Evolutionary conservation across 2,888 invertebrate species (phyloP), one percentile per base, ranked within the genome.

Genomic region (Drosophila emarginata): DNA sequence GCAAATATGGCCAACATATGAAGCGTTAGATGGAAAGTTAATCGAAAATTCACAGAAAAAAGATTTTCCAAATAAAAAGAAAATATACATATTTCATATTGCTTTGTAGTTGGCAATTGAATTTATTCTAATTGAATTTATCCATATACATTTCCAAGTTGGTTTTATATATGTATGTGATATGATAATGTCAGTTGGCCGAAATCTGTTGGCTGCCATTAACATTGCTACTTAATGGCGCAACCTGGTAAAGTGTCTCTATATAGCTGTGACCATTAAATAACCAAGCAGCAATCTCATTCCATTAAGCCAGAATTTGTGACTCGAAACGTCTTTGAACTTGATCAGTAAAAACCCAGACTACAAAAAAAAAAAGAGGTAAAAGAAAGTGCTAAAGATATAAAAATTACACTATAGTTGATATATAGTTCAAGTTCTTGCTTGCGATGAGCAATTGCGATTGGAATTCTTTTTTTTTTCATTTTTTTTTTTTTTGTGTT

Each of bases 1-100:
- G 61, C 28, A 84, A 87, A 81, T 88, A 62, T 84, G 84, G 84
- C 71, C 81, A 88, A 77, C 85, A 85, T 51, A 85, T 88, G 88
- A 83, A 69, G 64, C 61, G 85, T 66, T 74, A 60, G 69, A 40
- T 53, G 36, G 52, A n/a, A 40, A 14, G 11, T 67, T 67, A 56
- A 75, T 79, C 79, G 57, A 59, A 65, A 72, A 62, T 74, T 74
- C 69, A 39, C 50, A 37, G 53, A 65, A 82, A 78, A 61, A 61
- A 64, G 51, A 39, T 69, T 64, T 57, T 64, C 40, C 9, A 50
- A n/a, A 45, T 32, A 53, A 4, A 15, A 15, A 21, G 26, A 9
- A 15, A 18, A 23, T n/a, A n/a, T n/a, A 28, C 4, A 56, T 36
- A 36, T 63, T 62, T 14, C 45, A 2, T 32, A 9, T 21, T 1